These are phyloP conservation scores for Achroia grisella DNA, from an alignment of 1,140 invertebrate species.

Conservation along the genomic window DNA sequence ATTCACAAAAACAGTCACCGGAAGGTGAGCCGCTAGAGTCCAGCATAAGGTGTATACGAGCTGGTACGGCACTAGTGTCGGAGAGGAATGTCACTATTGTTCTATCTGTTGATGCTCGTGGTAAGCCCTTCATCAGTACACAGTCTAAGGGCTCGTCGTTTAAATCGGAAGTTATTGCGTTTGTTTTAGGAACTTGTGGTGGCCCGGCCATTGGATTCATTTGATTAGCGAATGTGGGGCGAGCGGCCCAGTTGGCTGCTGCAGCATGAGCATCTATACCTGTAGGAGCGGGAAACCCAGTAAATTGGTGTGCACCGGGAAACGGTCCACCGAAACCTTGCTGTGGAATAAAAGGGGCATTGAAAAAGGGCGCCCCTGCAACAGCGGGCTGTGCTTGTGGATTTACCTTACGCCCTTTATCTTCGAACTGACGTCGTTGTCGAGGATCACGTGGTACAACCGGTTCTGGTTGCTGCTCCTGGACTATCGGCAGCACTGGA, in stretches of 20 bases:
- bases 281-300: constrained; percentile 26
- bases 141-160: constrained; percentile 73
- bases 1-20: constrained; percentile 92
- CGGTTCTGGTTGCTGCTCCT: constrained; percentile 15
- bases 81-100: constrained; percentile 88
- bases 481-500: neutral
- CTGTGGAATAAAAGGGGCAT: constrained; percentile 23
- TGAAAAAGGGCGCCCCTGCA: constrained; percentile 28
- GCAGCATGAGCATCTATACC: constrained; percentile 39
- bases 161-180: constrained; percentile 13
- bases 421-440: constrained; percentile 38
- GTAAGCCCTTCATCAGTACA: constrained; percentile 84
- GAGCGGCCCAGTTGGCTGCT: constrained; percentile 33
- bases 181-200: constrained; percentile 10
- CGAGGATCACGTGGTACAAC: constrained; percentile 44
- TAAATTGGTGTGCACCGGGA: constrained; percentile 29
- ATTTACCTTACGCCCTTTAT: constrained; percentile 9
- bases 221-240: constrained; percentile 30
- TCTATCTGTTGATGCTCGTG: constrained; percentile 80
- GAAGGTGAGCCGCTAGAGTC: constrained; percentile 80
- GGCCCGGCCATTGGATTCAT: constrained; percentile 16
- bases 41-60: constrained; percentile 85
- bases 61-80: constrained; percentile 82
- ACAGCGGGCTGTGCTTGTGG: constrained; percentile 8
- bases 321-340: constrained; percentile 28